These are phyloP conservation scores for Abscondita cerata DNA, from an alignment of 2,888 invertebrate species.

Conservation along the genomic window DNA sequence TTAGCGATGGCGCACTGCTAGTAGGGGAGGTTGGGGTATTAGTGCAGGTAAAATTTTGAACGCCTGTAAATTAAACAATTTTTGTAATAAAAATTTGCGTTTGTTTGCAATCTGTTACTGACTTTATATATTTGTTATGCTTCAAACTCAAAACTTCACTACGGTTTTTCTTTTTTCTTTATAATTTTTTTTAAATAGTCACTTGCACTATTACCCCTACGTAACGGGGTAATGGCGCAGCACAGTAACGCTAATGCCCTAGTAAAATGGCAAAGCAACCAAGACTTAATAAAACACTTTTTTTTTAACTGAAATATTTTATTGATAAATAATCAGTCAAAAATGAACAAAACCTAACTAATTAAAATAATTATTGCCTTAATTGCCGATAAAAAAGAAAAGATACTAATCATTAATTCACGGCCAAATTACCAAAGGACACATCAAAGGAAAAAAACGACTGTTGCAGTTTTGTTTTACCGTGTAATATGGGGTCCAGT, in stretches of 20 bases:
- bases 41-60: not conserved
- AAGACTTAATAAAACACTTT: not conserved
- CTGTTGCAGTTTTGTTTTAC: constrained; percentile 5
- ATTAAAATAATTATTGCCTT: not conserved
- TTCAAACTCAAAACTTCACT: not conserved
- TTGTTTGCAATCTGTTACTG: no score
- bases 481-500: not conserved
- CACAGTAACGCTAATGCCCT: not conserved
- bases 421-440: constrained; percentile 1
- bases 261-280: not conserved
- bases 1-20: no score
- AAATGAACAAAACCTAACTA: not conserved
- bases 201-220: not conserved
- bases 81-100: no score
- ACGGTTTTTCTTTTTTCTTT: not conserved
- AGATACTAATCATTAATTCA: not conserved
- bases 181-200: not conserved
- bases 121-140: not conserved
- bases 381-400: not conserved
- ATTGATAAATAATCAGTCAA: not conserved
- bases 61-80: no score
- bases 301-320: not conserved
- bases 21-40: no score
- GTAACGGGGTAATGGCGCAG: not conserved
- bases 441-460: not conserved